Evolutionary conservation across 2,888 invertebrate genomes (phyloP), one percentile per base, ranked within the genome.

Genomic region (Drosophila glabriapex): DNA sequence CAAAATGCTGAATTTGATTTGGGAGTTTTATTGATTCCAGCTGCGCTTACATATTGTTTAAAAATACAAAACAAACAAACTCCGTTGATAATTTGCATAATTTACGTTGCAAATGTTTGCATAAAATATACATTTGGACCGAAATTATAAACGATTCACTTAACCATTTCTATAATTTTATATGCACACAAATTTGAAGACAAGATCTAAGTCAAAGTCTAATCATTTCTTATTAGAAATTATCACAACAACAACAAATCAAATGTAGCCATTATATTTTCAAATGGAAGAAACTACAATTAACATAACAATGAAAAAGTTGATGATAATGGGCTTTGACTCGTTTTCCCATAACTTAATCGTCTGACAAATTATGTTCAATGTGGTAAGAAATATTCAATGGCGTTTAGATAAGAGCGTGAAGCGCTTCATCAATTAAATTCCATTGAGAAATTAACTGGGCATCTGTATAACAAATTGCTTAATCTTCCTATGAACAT

Each of bases 61-160:
- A 28, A 37, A 16, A 35, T 5, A 55, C 19, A 19, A 55, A 39
- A 73, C 76, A 72, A 80, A 83, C 67, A 55, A 60, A 43, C 60
- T 49, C 33, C 43, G 12, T 28, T 53, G 31, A 71, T 81, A 81
- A 89, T 89, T 85, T 89, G 82, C 87, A 83, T 89, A 89, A 75
- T 76, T 83, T 74, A 55, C 29, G 54, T 66, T 55, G 69, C 55
- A 66, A 50, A 56, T 60, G 75, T 9, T 67, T 71, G 73, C 87
- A 86, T 80, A 85, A 82, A 80, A 75, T 62, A 73, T 59, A 29
- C 75, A 80, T 78, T 76, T 68, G 4, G 6, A 10, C 12, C 19
- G 22, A n/a, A 62, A 54, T 61, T 65, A 37, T 58, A 16, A 67
- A 56, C 46, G 55, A 68, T 65, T 79, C 69, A 59, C 19, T 56